Percentiles rank a stretch among this genome's conserved stretches.
These are phyloP conservation scores for Diorhabda sublineata DNA, from an alignment of 1,140 invertebrate species.

Conservation along the genomic window DNA sequence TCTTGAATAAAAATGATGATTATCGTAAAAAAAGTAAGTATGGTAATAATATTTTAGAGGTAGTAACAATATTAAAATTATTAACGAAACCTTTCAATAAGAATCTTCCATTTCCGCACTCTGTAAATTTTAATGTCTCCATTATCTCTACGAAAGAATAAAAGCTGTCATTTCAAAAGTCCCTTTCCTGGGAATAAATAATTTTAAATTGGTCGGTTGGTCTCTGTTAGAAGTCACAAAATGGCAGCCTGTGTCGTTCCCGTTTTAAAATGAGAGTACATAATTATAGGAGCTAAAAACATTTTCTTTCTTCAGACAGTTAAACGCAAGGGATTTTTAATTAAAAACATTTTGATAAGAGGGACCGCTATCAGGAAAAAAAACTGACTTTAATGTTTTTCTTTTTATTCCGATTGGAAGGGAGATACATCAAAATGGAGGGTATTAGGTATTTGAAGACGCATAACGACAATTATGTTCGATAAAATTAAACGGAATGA, in stretches of 20 bases:
- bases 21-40: too few species aligned
- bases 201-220: background rate
- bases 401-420: background rate
- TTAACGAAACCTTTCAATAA: background rate
- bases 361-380: background rate
- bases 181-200: background rate
- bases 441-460: background rate
- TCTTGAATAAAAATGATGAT: too few species aligned
- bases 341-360: conserved; percentile 3
- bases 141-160: background rate
- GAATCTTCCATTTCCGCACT: background rate
- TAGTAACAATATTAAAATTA: too few species aligned
- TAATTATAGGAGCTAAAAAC: conserved; percentile 3
- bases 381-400: conserved; percentile 3
- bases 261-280: background rate
- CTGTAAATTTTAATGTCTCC: background rate
- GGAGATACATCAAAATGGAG: background rate
- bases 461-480: background rate
- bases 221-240: background rate
- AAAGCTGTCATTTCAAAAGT: background rate
- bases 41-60: too few species aligned
- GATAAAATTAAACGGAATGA: background rate
- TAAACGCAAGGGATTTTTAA: background rate
- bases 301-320: conserved; percentile 2
- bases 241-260: background rate